A percentile compares a stretch with the other conserved stretches of the same genome.
These are phyloP conservation scores for Whitmania pigra DNA, from an alignment of 1,140 invertebrate genomes.

Conservation along the genomic window DNA sequence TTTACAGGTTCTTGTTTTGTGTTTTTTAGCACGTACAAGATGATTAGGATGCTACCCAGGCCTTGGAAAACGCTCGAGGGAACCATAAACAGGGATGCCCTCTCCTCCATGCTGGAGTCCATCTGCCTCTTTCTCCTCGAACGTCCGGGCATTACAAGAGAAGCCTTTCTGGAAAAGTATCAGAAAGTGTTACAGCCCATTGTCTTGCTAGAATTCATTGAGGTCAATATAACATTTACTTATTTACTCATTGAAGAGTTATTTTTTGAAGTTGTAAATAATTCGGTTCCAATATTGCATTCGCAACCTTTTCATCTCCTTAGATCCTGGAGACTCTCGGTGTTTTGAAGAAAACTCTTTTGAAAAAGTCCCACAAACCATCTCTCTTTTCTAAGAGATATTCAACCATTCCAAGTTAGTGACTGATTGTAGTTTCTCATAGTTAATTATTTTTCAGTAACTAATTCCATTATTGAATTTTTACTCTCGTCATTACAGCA, in stretches of 20 bases:
- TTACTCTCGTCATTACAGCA: constrained; percentile 25
- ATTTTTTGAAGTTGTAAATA: neutral
- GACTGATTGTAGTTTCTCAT: neutral
- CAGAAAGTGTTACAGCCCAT: constrained; percentile 36
- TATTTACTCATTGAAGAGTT: neutral
- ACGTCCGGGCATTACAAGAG: constrained; percentile 45
- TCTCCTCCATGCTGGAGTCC: constrained; percentile 56
- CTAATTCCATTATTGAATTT: neutral
- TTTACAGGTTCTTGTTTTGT: neutral
- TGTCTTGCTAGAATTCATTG: constrained; percentile 37
- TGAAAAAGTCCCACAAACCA: constrained; percentile 16
- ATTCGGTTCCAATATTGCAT: too few species aligned
- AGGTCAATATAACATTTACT: constrained; percentile 27
- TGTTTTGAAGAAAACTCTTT: neutral
- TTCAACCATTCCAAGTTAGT: neutral
- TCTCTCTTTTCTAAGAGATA: constrained; percentile 15
- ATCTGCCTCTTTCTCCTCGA: constrained; percentile 53
- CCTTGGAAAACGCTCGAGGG: constrained; percentile 66
- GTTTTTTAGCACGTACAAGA: constrained; percentile 33
- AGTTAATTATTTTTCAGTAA: neutral
- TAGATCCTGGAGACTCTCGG: constrained; percentile 45
- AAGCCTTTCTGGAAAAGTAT: constrained; percentile 29
- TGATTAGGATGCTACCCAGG: constrained; percentile 37
- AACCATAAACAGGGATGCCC: constrained; percentile 53
- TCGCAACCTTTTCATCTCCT: neutral